Percentiles rank a stretch among this genome's conserved stretches.
Conservation (phyloP, 2,797 vertebrate species). For the Malacoraja senta region DNA sequence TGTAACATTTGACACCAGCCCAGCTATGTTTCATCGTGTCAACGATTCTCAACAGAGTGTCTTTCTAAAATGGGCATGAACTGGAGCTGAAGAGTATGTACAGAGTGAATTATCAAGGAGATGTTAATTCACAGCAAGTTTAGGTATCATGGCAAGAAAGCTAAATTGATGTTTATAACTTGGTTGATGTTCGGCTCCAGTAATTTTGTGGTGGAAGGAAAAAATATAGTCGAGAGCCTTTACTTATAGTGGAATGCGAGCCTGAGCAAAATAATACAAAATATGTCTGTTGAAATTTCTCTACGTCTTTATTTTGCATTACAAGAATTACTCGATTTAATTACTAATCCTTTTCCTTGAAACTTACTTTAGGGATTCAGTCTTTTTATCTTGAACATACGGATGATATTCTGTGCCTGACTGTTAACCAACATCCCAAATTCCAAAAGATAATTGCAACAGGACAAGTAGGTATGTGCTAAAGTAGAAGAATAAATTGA, state of each 20-base stretch:
- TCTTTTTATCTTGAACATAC: constrained; percentile 98
- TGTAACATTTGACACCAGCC: too few relatives aligned
- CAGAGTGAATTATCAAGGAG: neutral
- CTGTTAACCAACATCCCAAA: constrained; percentile 97
- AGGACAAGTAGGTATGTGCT: constrained; percentile 99
- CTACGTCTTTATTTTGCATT: neutral
- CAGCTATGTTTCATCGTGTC: neutral
- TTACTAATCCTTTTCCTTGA: neutral
- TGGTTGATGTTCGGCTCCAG: neutral
- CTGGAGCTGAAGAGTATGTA: neutral
- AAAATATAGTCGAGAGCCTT: neutral
- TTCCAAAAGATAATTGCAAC: constrained; percentile 98
- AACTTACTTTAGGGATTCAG: constrained; percentile 75
- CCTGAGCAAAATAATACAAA: neutral
- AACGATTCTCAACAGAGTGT: neutral
- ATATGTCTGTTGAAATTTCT: neutral
- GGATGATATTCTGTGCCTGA: constrained; percentile 98
- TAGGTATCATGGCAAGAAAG: neutral
- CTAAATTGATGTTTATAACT: neutral
- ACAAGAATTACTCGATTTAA: neutral
- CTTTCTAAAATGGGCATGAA: neutral
- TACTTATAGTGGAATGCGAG: neutral
- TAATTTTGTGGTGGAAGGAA: neutral
- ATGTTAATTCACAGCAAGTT: neutral
- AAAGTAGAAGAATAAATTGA: neutral